These are phyloP conservation scores for Leptopilina drosophilae DNA, from an alignment of 2,888 invertebrate genomes.

Conservation along the genomic window DNA sequence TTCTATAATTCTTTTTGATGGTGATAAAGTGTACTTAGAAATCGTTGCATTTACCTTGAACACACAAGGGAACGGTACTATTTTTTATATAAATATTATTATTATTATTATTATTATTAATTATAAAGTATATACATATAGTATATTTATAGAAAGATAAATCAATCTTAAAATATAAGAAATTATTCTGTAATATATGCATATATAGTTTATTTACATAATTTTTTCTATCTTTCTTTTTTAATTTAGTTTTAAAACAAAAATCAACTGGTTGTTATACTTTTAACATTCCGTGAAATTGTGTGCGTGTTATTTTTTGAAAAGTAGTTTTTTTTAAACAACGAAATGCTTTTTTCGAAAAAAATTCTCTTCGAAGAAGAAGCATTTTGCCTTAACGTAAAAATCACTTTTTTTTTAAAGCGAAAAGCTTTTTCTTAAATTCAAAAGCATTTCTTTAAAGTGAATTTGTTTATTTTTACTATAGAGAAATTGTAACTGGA, in stretches of 20 bases:
- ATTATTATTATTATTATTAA: constrained; percentile 18
- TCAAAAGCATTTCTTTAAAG: no score
- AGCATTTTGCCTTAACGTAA: no score
- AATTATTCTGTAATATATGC: constrained; percentile 27
- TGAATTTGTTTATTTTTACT: no score
- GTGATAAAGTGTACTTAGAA: constrained; percentile 39
- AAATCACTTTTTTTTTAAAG: no score
- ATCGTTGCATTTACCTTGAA: constrained; percentile 31
- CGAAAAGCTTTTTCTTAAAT: no score
- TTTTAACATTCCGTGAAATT: constrained; percentile 30
- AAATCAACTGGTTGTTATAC: constrained; percentile 13
- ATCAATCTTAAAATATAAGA: neutral
- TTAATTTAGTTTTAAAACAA: neutral
- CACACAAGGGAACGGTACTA: constrained; percentile 8
- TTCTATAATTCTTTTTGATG: constrained; percentile 6
- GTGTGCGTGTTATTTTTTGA: neutral
- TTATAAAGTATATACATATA: constrained; percentile 11
- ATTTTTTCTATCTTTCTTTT: neutral
- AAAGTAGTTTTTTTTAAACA: no score
- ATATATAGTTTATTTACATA: constrained; percentile 37
- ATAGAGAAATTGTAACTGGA: no score
- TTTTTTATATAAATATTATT: constrained; percentile 3
- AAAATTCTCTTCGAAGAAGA: no score
- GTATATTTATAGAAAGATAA: constrained; percentile 1
- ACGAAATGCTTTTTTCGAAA: no score